Base-by-base conservation (phyloP, 2,888 invertebrate species). In the Loripinus fragilis region DNA sequence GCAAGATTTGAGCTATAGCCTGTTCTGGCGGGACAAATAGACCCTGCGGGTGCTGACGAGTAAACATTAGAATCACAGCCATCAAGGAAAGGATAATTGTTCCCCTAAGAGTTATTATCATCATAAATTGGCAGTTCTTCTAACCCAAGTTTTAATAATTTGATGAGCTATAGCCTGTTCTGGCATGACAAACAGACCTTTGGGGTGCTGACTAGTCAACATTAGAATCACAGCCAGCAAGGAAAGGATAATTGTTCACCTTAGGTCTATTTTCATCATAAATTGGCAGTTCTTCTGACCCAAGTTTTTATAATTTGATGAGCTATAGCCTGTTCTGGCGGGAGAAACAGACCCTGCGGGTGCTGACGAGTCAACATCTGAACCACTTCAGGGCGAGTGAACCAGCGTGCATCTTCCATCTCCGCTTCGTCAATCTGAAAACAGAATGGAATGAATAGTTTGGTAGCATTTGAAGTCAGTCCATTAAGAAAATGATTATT, bases 331-430 rank as follows among this genome's bases (percentile, higher is more conserved):
- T 94, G 94, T 42, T 89, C 89, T 1, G 95, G 94, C 20, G 95
- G 95, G 28, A 94, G 86, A 87, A 92, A 93, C 7, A 93, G 78
- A n/a, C 90, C 91, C 28, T 91, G 87, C 5, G 92, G 91, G 72
- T 93, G 93, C 65, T 90, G 87, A 23, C 82, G 82, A 2, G 88
- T 90, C 55, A 94, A 76, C 86, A 94, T 94, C 78, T 91, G 88
- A 7, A 89, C 86, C 0, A 94, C 90, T 80, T 94, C 94, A 0
- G 92, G 89, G 25, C 93, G 88, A 2, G 90, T 85, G 86, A 95
- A 95, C 95, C 95, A 95, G 20, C 91, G 88, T 0, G 94, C 95
- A 80, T 94, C 94, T 81, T 94, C 94, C 76, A 95, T 85, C 84
- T 95, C 95, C 52, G 93, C 91, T 20, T 92, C 90, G 80, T 94